These are phyloP conservation scores for Camponotus fellah DNA, from an alignment of 2,888 invertebrate species.

Conservation along the genomic window DNA sequence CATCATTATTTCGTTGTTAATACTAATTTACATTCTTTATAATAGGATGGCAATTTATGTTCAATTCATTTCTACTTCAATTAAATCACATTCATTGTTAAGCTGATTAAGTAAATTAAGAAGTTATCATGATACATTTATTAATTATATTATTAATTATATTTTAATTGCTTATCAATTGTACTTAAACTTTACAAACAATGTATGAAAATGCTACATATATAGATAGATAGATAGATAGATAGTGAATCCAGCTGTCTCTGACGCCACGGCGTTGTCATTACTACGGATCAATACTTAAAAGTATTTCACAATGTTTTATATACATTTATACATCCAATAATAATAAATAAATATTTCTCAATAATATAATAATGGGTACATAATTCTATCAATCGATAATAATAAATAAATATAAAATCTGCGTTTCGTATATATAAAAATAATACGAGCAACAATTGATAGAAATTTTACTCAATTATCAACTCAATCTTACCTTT, in stretches of 20 bases:
- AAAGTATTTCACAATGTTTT: constrained; percentile 27
- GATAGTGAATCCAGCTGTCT: constrained; percentile 4
- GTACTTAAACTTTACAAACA: background rate
- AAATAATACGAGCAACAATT: background rate
- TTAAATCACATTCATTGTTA: background rate
- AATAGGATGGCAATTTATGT: background rate
- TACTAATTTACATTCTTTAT: background rate
- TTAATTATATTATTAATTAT: background rate
- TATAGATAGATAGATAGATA: background rate
- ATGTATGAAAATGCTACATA: background rate
- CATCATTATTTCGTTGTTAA: background rate
- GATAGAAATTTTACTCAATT: constrained; percentile 18
- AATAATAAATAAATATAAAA: constrained; percentile 10
- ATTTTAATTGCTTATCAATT: background rate
- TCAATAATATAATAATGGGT: background rate
- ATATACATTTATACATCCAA: background rate
- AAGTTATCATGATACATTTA: background rate
- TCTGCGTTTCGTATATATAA: background rate
- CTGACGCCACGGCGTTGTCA: background rate
- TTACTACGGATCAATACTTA: constrained; percentile 41
- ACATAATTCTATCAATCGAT: constrained; percentile 4
- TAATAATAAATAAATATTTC: background rate
- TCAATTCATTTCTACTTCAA: background rate
- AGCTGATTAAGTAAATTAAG: background rate
- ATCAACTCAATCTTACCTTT: background rate